phyloP scores from a whole-genome alignment of 1,140 invertebrate species.

The Dufourea novaeangliae region DNA sequence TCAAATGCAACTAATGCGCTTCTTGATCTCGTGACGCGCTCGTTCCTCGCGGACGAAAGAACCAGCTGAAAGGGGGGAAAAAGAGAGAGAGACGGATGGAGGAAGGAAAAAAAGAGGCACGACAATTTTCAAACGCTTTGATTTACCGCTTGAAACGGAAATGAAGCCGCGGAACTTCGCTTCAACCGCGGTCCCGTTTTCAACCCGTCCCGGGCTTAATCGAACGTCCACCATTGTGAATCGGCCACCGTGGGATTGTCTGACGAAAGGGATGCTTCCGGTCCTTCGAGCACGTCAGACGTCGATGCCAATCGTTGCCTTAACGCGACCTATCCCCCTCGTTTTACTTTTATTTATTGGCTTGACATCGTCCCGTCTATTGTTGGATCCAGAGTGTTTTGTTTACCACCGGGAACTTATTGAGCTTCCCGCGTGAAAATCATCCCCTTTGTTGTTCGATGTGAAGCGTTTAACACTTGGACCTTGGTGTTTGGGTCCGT shows the following conservation, averaged over 20 bases:
- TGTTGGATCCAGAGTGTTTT: background rate
- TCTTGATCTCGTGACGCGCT: constrained; percentile 70
- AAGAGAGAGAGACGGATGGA: background rate
- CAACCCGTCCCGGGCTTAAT: constrained; percentile 26
- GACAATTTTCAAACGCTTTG: constrained; percentile 60
- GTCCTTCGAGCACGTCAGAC: constrained; percentile 52
- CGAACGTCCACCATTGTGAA: constrained; percentile 39
- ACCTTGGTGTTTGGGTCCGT: no score
- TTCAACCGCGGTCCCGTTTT: constrained; percentile 22
- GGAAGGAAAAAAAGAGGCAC: background rate
- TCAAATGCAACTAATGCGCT: constrained; percentile 78
- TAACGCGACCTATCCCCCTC: constrained; percentile 20
- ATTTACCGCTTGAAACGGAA: constrained; percentile 64
- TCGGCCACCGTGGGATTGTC: constrained; percentile 43
- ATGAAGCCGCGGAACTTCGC: constrained; percentile 47
- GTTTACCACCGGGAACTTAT: background rate
- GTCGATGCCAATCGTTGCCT: constrained; percentile 50
- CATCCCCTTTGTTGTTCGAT: no score
- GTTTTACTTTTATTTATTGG: constrained; percentile 41
- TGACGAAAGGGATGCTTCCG: constrained; percentile 37
- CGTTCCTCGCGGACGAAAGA: constrained; percentile 15
- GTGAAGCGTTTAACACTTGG: no score
- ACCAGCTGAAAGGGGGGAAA: no score
- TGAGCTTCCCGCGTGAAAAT: no score
- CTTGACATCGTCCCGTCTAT: constrained; percentile 12